Base-by-base conservation (phyloP, 2,797 vertebrate genomes). In the Aplochiton taeniatus region DNA sequence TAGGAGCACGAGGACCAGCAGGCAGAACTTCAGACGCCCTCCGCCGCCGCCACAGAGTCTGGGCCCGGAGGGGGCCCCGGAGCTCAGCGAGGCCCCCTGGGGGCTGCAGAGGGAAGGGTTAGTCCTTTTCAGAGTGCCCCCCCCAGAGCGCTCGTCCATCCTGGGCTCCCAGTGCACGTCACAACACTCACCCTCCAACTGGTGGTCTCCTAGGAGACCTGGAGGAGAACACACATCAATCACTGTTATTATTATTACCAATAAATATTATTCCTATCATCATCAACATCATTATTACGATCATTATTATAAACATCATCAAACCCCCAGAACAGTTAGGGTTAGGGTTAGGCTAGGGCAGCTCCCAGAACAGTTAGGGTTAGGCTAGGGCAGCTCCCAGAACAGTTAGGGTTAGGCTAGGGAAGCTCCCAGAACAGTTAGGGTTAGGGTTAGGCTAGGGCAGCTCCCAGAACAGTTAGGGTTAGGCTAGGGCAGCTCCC, bases 1-100 rank as follows among this genome's bases (percentile, higher is more conserved):
- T 80, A 91, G 85, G 75, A 91, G 88, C 72, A 89, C 87, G 6
- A 91, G 88, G 61, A 82, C 89, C 77, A 91, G 83, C 83, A 91
- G 87, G 83, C 89, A 90, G 83, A 91, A 85, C 85, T 90, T 90
- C 87, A 90, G 88, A 14, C 88, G 85, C 85, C 88, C n/a, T n/a
- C n/a, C 88, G 49, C 85, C 85, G 76, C 86, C 88, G 54, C 84
- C 85, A 76, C 86, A 89, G 71, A 87, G 87, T 83, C 85, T 87
- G 4, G 75, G 31, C 3, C 31, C 61, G 67, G 72, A 17, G 14
- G 61, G 64, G 73, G 89, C 85, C 2, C 83, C 77, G 9, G 88
- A 84, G 69, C 85, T 86, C 75, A 83, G 75, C 4, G 87, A 86
- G 63, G 82, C 87, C 77, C 83, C 86, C 77, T 86, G 80, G 10